phyloP scores from a whole-genome alignment of 1,140 invertebrate genomes.

The Drosophila persimilis region DNA sequence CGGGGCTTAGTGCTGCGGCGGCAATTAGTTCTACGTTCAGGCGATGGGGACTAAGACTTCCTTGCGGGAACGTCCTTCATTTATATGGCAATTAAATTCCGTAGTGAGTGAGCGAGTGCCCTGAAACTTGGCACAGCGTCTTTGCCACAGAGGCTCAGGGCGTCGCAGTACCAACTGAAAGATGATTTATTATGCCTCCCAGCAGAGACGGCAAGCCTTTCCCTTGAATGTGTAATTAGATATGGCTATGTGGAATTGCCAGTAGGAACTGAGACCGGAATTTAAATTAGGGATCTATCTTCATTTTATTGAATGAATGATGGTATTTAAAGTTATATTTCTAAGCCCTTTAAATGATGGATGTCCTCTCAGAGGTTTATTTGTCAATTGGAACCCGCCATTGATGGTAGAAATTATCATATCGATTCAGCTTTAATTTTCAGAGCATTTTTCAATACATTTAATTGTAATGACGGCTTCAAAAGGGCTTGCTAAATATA shows the following conservation, averaged over 20 bases:
- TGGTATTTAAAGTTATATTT: neutral
- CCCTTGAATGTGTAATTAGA: slow-evolving; percentile 43
- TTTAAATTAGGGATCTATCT: slow-evolving; percentile 4
- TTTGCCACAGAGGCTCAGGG: slow-evolving; percentile 11
- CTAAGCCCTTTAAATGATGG: too few relatives aligned
- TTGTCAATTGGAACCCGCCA: too few relatives aligned
- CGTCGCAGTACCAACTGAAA: too few relatives aligned
- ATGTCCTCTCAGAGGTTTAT: too few relatives aligned
- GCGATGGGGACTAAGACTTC: slow-evolving; percentile 10
- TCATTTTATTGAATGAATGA: slow-evolving; percentile 3
- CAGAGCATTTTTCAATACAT: too few relatives aligned
- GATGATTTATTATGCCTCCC: slow-evolving; percentile 34
- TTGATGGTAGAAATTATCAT: too few relatives aligned
- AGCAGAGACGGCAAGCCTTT: slow-evolving; percentile 19
- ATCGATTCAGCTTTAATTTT: too few relatives aligned
- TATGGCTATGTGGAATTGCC: slow-evolving; percentile 17
- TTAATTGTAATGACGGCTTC: too few relatives aligned
- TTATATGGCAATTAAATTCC: slow-evolving; percentile 71
- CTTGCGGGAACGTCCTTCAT: slow-evolving; percentile 42
- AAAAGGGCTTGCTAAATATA: too few relatives aligned
- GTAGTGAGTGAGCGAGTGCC: slow-evolving; percentile 26
- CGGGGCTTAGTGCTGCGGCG: slow-evolving; percentile 10
- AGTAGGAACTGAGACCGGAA: slow-evolving; percentile 9
- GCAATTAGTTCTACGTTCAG: slow-evolving; percentile 63
- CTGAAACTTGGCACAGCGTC: slow-evolving; percentile 7